These are phyloP conservation scores for Nasonia vitripennis DNA, from an alignment of 1,140 invertebrate genomes.

Conservation along the genomic window DNA sequence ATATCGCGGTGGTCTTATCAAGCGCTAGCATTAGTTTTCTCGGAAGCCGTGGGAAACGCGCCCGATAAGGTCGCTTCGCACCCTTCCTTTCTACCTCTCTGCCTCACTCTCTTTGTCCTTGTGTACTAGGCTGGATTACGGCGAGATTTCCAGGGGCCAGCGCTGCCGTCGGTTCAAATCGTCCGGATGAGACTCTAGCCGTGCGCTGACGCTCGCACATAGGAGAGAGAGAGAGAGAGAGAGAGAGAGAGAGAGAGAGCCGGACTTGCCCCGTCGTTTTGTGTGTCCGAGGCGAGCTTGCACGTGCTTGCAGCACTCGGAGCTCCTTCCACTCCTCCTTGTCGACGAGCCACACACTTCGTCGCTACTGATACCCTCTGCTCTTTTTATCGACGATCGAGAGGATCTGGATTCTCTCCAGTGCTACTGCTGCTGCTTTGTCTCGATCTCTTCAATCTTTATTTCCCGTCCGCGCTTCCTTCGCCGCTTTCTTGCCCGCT, in stretches of 20 bases:
- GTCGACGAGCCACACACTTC: not conserved
- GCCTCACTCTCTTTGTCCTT: not conserved
- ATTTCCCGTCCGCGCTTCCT: not conserved
- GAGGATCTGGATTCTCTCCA: not conserved
- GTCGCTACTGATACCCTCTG: not conserved
- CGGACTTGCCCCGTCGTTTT: not conserved
- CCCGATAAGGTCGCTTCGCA: constrained; percentile 23
- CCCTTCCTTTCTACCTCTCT: not conserved
- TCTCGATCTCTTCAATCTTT: constrained; percentile 1
- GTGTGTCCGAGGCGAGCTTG: not conserved
- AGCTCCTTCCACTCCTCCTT: not conserved
- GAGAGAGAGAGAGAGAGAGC: not conserved
- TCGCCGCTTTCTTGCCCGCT: not conserved
- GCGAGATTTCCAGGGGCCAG: constrained; percentile 20
- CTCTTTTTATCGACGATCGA: constrained; percentile 3
- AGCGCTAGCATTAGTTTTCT: constrained; percentile 7
- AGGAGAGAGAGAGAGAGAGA: not conserved
- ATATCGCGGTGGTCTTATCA: not conserved
- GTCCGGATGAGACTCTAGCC: not conserved
- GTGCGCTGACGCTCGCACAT: not conserved
- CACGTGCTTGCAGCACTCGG: not conserved
- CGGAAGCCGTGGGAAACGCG: not conserved
- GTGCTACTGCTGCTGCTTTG: not conserved
- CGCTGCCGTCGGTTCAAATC: not conserved
- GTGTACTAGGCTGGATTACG: constrained; percentile 36